A percentile compares a stretch with the other conserved stretches of the same genome.
Conservation (phyloP, 2,888 invertebrate species). For the Cheilosia grossa region DNA sequence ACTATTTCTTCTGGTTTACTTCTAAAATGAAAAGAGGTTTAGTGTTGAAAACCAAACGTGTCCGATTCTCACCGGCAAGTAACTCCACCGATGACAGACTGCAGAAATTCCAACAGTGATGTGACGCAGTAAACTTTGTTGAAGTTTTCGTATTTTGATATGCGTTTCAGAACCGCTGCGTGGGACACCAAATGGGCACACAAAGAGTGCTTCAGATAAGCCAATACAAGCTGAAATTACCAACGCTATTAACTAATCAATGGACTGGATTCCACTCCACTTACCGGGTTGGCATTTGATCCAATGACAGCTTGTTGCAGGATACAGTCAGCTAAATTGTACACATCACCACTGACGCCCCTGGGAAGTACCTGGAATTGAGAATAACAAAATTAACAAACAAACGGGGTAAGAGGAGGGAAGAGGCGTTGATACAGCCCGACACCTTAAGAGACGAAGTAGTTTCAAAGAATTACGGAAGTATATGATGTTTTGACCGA, state of each 20-base stretch:
- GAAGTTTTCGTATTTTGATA: conserved; percentile 94
- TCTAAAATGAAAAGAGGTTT: conserved; percentile 82
- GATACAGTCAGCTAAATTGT: conserved; percentile 95
- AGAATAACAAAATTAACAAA: neutral
- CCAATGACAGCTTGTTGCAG: conserved; percentile 97
- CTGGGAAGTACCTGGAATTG: conserved; percentile 87
- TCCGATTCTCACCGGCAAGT: conserved; percentile 82
- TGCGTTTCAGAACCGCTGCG: conserved; percentile 93
- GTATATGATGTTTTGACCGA: conserved; percentile 96
- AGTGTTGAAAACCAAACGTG: neutral
- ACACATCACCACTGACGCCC: conserved; percentile 97
- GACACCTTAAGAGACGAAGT: conserved; percentile 78
- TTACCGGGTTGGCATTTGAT: conserved; percentile 91
- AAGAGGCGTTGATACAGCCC: conserved; percentile 62
- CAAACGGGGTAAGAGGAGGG: neutral
- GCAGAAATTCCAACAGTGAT: conserved; percentile 93
- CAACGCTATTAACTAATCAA: neutral
- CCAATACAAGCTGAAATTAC: conserved; percentile 89
- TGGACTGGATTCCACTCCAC: conserved; percentile 5
- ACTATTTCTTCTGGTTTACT: conserved; percentile 95
- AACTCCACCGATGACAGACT: conserved; percentile 86
- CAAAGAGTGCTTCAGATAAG: conserved; percentile 95
- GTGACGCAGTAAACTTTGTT: conserved; percentile 94
- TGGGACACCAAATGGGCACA: conserved; percentile 96
- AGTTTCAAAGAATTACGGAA: conserved; percentile 95